Base-by-base conservation (phyloP, 2,888 invertebrate genomes). In the Temnothorax ravouxi region DNA sequence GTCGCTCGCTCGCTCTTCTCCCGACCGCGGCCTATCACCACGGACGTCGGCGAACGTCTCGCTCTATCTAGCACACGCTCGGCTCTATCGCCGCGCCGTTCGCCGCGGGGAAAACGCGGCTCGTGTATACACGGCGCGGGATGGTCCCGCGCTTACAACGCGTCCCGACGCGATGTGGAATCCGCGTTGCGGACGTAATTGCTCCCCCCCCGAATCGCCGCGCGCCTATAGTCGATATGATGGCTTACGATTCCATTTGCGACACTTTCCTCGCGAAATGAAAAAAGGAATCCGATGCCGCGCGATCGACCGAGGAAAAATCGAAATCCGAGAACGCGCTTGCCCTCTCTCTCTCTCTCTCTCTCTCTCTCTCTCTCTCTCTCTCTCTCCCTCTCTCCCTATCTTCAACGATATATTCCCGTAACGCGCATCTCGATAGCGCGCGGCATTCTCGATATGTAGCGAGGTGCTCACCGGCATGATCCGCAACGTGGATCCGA, bases 111-210 rank as follows among this genome's bases (percentile, higher is more conserved):
- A 11, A 56, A 29, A 79, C 54, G 77, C 5, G 11, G n/a, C 41
- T 75, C 50, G 87, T 69, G 81, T 74, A 87, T 86, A 85, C 86
- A 87, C 83, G 84, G 3, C 18, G n/a, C 18, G n/a, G 29, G 34
- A 34, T 21, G 50, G 29, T 41, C 52, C 18, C 9, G 47, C 34
- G 77, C 56, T 52, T 76, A 64, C 38, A 64, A 21, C 76, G 54
- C 41, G 41, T 54, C 59, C 59, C 71, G n/a, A 15, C 77, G 52
- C 52, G 69, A 34, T n/a, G 44, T n/a, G 34, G 41, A 44, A 11
- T 47, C 29, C 79, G 34, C 38, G 71, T 59, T n/a, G 1, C 4
- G 25, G 25, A 3, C 47, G 59, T 59, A 79, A 79, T 59, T 71
- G 79, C 47, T 3, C 47, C 15, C 47, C 29, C 47, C n/a, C 47